phyloP scores from a whole-genome alignment of 2,113 vertebrate species.

The Elanus axillaris region DNA sequence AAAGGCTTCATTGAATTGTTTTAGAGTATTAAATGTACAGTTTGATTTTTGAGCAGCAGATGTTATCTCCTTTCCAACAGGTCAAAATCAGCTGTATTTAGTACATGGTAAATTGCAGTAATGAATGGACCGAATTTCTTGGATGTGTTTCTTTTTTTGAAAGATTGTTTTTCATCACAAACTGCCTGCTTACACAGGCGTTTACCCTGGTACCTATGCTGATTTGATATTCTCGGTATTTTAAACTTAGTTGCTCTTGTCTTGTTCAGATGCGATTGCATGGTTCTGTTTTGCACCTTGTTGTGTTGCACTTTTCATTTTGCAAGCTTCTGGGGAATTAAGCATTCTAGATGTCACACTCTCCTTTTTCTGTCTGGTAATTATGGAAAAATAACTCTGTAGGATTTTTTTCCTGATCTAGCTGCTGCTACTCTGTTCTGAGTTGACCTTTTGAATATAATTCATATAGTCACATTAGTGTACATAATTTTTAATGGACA shows the following conservation, averaged over 20 bases:
- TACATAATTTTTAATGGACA: not conserved
- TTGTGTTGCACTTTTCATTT: not conserved
- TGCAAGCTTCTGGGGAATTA: not conserved
- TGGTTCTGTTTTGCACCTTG: not conserved
- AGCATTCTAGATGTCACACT: not conserved
- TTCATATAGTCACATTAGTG: not conserved
- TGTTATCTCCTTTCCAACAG: not conserved
- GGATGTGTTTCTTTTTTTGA: not conserved
- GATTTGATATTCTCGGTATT: not conserved
- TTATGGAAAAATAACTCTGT: not conserved
- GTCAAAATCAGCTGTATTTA: not conserved
- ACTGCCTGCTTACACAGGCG: not conserved
- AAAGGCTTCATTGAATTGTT: not conserved
- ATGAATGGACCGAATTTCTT: not conserved
- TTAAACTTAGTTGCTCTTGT: not conserved
- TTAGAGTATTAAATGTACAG: not conserved
- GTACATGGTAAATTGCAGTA: not conserved
- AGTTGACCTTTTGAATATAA: not conserved
- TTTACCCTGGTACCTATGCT: not conserved
- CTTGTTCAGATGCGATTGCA: not conserved
- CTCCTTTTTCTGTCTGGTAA: not conserved
- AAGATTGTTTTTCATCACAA: not conserved
- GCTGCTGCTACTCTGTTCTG: not conserved
- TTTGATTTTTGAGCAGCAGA: not conserved
- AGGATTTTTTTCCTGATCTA: not conserved